These are phyloP conservation scores for Crioceris asparagi DNA, from an alignment of 2,888 invertebrate genomes.

Conservation along the genomic window DNA sequence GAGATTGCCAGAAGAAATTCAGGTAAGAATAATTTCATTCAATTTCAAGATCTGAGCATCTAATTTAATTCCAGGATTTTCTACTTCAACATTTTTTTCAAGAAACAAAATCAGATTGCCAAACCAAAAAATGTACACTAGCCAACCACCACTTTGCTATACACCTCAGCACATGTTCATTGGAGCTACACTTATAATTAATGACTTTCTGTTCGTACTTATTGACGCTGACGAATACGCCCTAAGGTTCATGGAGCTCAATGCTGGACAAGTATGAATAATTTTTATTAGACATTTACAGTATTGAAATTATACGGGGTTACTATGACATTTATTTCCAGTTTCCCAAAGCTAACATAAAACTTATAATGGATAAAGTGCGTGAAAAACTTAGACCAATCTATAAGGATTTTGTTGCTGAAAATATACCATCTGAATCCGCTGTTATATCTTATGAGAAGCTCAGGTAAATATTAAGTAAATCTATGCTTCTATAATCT, in stretches of 20 bases:
- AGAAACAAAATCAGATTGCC: slow-evolving; percentile 63
- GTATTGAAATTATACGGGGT: neutral
- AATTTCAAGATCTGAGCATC: neutral
- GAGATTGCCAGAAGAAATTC: slow-evolving; percentile 51
- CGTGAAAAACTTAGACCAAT: slow-evolving; percentile 54
- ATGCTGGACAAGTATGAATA: slow-evolving; percentile 53
- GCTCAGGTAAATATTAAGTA: slow-evolving; percentile 36
- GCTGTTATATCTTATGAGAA: slow-evolving; percentile 35
- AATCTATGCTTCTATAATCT: too few relatives aligned
- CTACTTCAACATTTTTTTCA: slow-evolving; percentile 52
- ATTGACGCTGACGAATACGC: slow-evolving; percentile 79
- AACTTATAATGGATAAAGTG: slow-evolving; percentile 63
- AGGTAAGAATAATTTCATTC: slow-evolving; percentile 15
- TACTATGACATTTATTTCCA: slow-evolving; percentile 29
- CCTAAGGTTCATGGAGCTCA: slow-evolving; percentile 74
- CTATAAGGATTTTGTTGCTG: slow-evolving; percentile 66
- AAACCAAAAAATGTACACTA: slow-evolving; percentile 58
- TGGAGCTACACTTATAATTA: slow-evolving; percentile 67
- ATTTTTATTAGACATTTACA: neutral
- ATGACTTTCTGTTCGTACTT: slow-evolving; percentile 68
- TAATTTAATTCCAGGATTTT: slow-evolving; percentile 29
- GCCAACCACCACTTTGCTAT: slow-evolving; percentile 64
- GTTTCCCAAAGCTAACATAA: slow-evolving; percentile 66
- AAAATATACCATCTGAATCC: slow-evolving; percentile 46
- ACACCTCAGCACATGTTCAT: slow-evolving; percentile 74